Evolutionary conservation across 53 echinoderm and acorn worm species (phyloP).

Genomic region (Paelopatides confundens): DNA sequence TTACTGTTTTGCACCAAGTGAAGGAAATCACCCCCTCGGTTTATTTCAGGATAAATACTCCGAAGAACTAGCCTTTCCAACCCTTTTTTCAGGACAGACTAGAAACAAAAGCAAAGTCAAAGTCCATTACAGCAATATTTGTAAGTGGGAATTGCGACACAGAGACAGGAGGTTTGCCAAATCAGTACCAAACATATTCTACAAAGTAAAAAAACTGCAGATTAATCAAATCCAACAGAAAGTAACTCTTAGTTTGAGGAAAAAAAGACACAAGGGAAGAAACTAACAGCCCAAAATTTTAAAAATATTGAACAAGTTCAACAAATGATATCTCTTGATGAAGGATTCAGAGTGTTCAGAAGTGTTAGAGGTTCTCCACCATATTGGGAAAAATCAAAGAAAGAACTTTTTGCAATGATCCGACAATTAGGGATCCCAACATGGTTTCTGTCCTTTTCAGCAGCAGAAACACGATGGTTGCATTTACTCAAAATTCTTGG

Average conservation of each 20-base stretch:
- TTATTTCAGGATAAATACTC: constrained; percentile 56
- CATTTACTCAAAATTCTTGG: constrained; percentile 38
- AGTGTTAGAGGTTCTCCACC: constrained; percentile 34
- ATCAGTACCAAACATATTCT: constrained; percentile 54
- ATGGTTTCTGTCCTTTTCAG: constrained; percentile 49
- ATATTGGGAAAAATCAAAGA: constrained; percentile 44
- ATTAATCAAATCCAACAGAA: constrained; percentile 36
- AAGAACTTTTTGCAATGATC: constrained; percentile 52
- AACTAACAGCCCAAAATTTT: constrained; percentile 27
- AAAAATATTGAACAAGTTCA: background rate
- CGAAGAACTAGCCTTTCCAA: constrained; percentile 59
- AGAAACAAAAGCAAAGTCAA: background rate
- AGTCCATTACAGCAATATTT: constrained; percentile 54
- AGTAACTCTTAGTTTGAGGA: constrained; percentile 27
- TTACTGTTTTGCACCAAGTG: constrained; percentile 57
- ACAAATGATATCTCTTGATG: constrained; percentile 9
- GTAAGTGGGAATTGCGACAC: constrained; percentile 49
- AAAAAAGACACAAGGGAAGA: constrained; percentile 23
- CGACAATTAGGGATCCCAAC: constrained; percentile 46
- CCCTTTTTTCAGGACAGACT: constrained; percentile 59
- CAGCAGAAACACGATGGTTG: constrained; percentile 42
- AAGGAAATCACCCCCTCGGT: constrained; percentile 49
- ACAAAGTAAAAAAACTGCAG: constrained; percentile 56
- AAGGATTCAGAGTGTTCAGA: constrained; percentile 38
- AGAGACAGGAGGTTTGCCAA: constrained; percentile 53